A percentile compares a stretch with the other conserved stretches of the same genome.
These are phyloP conservation scores for Rhinolophus ferrumequinum DNA, from an alignment of 2,113 vertebrate genomes.

Conservation along the genomic window DNA sequence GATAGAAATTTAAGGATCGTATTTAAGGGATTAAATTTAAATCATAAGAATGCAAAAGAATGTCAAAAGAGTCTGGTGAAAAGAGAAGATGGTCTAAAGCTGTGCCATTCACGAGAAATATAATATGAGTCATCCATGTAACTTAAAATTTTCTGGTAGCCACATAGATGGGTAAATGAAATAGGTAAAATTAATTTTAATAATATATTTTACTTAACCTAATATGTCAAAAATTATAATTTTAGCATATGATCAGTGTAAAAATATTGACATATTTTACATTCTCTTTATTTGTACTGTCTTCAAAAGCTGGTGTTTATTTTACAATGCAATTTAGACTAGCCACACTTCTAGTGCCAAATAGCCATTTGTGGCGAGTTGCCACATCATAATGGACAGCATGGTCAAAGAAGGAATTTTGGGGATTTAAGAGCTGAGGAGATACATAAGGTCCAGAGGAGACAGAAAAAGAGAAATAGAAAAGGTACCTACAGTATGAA, in stretches of 20 bases:
- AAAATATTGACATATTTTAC: conserved; percentile 12
- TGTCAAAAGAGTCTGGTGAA: not conserved
- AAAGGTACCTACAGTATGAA: not conserved
- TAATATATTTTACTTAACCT: not conserved
- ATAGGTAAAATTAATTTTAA: conserved; percentile 16
- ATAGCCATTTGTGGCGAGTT: not conserved
- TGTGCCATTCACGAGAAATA: not conserved
- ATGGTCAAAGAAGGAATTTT: not conserved
- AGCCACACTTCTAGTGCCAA: not conserved
- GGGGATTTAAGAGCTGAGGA: not conserved
- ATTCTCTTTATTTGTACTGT: conserved; percentile 22
- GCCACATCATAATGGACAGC: not conserved
- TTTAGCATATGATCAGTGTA: not conserved
- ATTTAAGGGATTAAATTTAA: not conserved
- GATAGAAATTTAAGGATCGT: not conserved
- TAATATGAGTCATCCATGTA: not conserved
- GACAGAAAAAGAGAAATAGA: not conserved
- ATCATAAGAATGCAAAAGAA: not conserved
- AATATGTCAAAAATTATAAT: not conserved
- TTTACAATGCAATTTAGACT: not conserved
- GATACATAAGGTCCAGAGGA: not conserved
- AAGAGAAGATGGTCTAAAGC: not conserved
- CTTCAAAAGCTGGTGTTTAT: not conserved
- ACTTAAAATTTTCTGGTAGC: conserved; percentile 2
- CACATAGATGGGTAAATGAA: not conserved